These are phyloP conservation scores for Eudyptes chrysolophus DNA, from an alignment of 2,113 vertebrate genomes.

Conservation along the genomic window DNA sequence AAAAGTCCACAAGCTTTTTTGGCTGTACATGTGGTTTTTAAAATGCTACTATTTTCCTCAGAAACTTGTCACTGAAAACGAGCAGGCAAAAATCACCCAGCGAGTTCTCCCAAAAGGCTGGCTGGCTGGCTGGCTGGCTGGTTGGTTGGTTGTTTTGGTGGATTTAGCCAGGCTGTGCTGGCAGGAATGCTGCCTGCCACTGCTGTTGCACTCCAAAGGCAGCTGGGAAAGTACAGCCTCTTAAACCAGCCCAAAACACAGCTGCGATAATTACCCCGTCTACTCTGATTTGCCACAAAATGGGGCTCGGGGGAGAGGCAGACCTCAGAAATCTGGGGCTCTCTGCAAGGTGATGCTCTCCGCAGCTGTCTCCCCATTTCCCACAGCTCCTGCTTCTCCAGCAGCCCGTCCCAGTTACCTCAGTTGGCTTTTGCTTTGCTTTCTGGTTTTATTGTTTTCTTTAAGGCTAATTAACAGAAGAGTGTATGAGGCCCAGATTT, in stretches of 20 bases:
- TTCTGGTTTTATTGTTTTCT: neutral
- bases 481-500: neutral
- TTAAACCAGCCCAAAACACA: constrained; percentile 1
- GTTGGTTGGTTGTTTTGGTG: neutral
- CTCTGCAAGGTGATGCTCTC: neutral
- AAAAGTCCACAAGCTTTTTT: constrained; percentile 3
- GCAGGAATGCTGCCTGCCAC: neutral
- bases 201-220: neutral
- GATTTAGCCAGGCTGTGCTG: neutral
- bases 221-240: neutral
- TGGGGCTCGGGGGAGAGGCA: neutral
- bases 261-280: neutral
- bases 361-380: neutral
- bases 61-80: neutral
- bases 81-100: neutral
- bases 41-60: neutral
- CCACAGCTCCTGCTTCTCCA: neutral
- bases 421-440: neutral
- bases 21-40: neutral
- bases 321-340: neutral
- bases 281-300: neutral
- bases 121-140: neutral
- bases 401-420: neutral
- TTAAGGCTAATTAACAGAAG: neutral
- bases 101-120: neutral